A percentile compares a stretch with the other conserved stretches of the same genome.
Evolutionary conservation across 2,113 vertebrate species (phyloP).

Genomic region (Pantherophis guttatus): DNA sequence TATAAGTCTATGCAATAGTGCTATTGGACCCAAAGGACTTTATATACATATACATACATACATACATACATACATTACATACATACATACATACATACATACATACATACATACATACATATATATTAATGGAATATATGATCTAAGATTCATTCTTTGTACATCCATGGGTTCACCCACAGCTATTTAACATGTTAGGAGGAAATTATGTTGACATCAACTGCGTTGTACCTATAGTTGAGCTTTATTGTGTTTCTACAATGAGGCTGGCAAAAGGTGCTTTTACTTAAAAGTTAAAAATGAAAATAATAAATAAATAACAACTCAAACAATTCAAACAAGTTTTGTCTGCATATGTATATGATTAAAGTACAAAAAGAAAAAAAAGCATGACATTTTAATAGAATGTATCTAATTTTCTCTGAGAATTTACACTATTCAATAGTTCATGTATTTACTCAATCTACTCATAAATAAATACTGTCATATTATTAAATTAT

Average conservation of each 20-base stretch:
- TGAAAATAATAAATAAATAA: not conserved
- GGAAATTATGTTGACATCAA: not conserved
- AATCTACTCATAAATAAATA: not conserved
- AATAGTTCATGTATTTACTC: not conserved
- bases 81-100: no score
- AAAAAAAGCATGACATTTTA: not conserved
- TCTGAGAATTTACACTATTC: not conserved
- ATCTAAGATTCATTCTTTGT: not conserved
- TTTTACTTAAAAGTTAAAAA: not conserved
- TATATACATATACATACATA: no score
- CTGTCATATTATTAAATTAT: not conserved
- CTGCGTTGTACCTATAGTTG: not conserved
- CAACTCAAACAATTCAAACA: not conserved
- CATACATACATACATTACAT: no score
- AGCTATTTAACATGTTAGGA: not conserved
- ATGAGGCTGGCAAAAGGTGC: not conserved
- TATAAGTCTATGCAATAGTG: not conserved
- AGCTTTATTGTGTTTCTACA: not conserved
- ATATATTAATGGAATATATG: not conserved
- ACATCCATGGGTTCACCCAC: not conserved
- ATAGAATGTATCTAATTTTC: not conserved
- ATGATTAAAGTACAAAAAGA: not conserved
- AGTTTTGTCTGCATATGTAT: not conserved
- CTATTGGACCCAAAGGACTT: not conserved
- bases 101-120: no score